Evolutionary conservation across 1,140 invertebrate species (phyloP).

Genomic region (Littorina saxatilis): DNA sequence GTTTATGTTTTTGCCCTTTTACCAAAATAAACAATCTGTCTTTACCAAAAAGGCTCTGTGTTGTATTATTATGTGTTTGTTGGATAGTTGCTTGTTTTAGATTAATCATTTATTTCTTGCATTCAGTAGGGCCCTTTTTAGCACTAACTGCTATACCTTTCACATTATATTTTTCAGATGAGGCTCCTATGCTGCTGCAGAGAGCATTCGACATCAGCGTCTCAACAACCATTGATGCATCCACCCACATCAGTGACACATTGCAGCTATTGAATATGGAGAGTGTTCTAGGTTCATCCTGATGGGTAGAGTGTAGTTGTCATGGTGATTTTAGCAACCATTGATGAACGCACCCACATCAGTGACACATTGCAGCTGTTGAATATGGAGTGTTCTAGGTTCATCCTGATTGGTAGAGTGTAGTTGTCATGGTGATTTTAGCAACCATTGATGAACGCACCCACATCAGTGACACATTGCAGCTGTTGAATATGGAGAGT

Average conservation of each 20-base stretch:
- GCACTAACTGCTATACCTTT: too few species aligned
- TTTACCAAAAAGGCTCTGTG: too few species aligned
- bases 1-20: too few species aligned
- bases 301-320: neutral
- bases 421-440: constrained; percentile 88
- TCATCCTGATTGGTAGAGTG: constrained; percentile 77
- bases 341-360: constrained; percentile 86
- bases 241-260: constrained; percentile 86
- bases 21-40: too few species aligned
- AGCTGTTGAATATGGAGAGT: constrained; percentile 78
- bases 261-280: constrained; percentile 89
- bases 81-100: too few species aligned
- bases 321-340: neutral
- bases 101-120: too few species aligned
- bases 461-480: constrained; percentile 87
- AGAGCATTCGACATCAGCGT: constrained; percentile 90
- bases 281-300: constrained; percentile 54
- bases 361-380: neutral
- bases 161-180: constrained; percentile 80
- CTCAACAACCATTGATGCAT: constrained; percentile 86
- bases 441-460: constrained; percentile 86
- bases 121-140: too few species aligned
- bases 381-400: neutral
- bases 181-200: constrained; percentile 85
- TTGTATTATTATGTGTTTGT: too few species aligned